Percentiles rank a stretch among this genome's conserved stretches.
Evolutionary conservation across 2,888 invertebrate genomes (phyloP).

Genomic region (Thymelicus acteon): DNA sequence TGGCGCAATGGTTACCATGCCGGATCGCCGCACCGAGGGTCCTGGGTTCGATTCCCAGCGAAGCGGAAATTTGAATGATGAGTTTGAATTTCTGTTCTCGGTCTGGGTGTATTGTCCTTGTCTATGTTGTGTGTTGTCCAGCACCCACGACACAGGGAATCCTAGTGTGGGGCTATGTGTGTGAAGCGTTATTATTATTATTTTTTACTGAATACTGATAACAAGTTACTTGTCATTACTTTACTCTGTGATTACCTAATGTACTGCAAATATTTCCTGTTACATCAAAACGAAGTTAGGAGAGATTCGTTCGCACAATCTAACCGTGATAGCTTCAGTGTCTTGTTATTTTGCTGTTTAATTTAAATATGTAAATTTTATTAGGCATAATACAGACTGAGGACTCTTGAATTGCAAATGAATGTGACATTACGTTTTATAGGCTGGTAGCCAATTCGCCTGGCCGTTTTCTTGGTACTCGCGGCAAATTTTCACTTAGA

Average conservation of each 20-base stretch:
- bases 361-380: constrained; percentile 85
- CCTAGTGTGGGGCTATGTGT: no score
- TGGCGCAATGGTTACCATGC: no score
- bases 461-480: constrained; percentile 73
- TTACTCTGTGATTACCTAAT: background rate
- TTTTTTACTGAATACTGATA: no score
- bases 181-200: no score
- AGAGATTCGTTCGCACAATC: constrained; percentile 62
- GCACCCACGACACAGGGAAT: no score
- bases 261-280: background rate
- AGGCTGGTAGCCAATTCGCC: constrained; percentile 82
- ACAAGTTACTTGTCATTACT: background rate
- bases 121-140: no score
- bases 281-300: constrained; percentile 46
- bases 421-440: constrained; percentile 83
- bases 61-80: no score
- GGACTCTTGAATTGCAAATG: constrained; percentile 84
- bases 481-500: constrained; percentile 80
- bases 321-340: constrained; percentile 72
- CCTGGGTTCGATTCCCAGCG: no score
- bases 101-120: no score
- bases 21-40: no score
- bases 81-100: no score
- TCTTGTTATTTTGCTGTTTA: constrained; percentile 84
- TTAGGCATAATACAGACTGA: constrained; percentile 83